Base-by-base conservation (phyloP, 2,797 vertebrate species). In the Helostoma temminkii region DNA sequence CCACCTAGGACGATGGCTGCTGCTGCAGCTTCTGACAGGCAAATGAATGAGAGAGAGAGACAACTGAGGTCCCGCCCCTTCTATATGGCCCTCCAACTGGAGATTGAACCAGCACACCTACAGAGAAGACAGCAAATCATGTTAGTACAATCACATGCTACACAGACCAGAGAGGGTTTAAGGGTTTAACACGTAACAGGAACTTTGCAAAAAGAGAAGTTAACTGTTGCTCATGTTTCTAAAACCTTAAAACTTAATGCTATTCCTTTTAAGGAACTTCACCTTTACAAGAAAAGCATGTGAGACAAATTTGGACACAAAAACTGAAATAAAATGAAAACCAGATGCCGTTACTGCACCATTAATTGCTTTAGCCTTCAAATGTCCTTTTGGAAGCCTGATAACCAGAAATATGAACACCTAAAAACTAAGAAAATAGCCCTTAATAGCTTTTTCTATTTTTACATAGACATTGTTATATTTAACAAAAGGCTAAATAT, bases 401-500 rank as follows among this genome's bases (percentile, higher is more conserved):
- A n/a, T n/a, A n/a, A n/a, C n/a, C n/a, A n/a, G n/a, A 48, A 43
- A 71, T 63, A 65, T 47, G 9, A 61, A 66, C 26, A 57, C 28
- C 12, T 61, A 48, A 14, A 37, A 66, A 63, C 52, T 25, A 41
- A 28, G 12, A 45, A 67, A 41, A 73, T 36, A 18, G 37, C 48
- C 36, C 57, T 59, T 36, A 43, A 19, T 9, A 72, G 24, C 2
- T 39, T 57, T n/a, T 58, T 22, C 45, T 47, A 32, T 53, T 68
- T 76, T 53, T 63, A 65, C 43, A 61, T 34, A 43, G 50, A 59
- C 54, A 18, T 41, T 9, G 28, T 47, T 73, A 59, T 54, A 58
- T 76, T 65, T 25, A 52, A 62, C 58, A 64, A 70, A 74, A 69
- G 43, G 36, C 64, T 25, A 21, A 36, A 43, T 54, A 62, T 1